These are phyloP conservation scores for Probaryconus sp. DNA, from an alignment of 1,140 invertebrate genomes.

Conservation along the genomic window DNA sequence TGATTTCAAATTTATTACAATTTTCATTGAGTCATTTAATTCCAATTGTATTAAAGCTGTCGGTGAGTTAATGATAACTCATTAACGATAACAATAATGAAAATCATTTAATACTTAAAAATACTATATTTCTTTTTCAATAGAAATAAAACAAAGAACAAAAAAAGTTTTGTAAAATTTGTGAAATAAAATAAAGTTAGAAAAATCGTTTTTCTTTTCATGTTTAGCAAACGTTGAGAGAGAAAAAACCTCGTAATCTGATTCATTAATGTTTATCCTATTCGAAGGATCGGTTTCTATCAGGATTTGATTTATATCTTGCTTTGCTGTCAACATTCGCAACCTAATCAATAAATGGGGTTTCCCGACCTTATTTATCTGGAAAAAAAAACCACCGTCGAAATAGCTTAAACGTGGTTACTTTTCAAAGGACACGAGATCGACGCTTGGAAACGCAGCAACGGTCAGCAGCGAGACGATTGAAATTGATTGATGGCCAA, in stretches of 20 bases:
- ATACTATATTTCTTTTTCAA: too few relatives aligned
- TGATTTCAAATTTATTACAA: too few relatives aligned
- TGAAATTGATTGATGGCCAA: slow-evolving; percentile 48
- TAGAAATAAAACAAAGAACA: too few relatives aligned
- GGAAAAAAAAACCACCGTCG: slow-evolving; percentile 14
- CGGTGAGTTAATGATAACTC: too few relatives aligned
- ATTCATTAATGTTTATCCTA: slow-evolving; percentile 43
- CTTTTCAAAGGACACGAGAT: slow-evolving; percentile 20
- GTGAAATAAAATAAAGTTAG: too few relatives aligned
- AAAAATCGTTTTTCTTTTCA: too few relatives aligned
- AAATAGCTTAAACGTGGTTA: slow-evolving; percentile 33
- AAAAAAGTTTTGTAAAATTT: too few relatives aligned
- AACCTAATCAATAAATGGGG: slow-evolving; percentile 50
- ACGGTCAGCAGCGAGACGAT: slow-evolving; percentile 13
- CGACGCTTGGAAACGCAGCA: slow-evolving; percentile 19
- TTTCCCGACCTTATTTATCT: slow-evolving; percentile 41
- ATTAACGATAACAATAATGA: too few relatives aligned
- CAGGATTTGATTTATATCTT: slow-evolving; percentile 47
- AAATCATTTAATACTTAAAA: too few relatives aligned
- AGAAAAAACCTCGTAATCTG: slow-evolving; percentile 1
- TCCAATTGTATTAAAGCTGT: too few relatives aligned
- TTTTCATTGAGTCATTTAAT: too few relatives aligned
- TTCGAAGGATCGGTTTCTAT: slow-evolving; percentile 29
- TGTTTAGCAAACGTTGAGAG: too few relatives aligned
- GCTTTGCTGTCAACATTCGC: slow-evolving; percentile 35